Evolutionary conservation across 2,113 vertebrate species (phyloP), one percentile per base, ranked within the genome.

Genomic region (Euleptes europaea): DNA sequence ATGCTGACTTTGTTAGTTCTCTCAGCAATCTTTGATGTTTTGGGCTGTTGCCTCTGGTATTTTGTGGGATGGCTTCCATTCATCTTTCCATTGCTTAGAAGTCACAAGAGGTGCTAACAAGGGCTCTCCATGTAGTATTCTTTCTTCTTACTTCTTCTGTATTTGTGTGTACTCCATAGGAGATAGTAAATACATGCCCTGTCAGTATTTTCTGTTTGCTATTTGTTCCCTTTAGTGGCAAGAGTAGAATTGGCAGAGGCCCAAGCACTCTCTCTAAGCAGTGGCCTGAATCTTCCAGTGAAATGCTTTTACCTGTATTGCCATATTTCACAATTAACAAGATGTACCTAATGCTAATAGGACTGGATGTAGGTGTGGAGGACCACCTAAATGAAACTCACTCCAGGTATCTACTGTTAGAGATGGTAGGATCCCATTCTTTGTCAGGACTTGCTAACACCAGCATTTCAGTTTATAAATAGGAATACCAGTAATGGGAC

Each of bases 81-180:
- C 5, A 87, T 38, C 26, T 84, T 40, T 84, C 81, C 38, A 28
- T 84, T 86, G 85, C 84, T 84, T 23, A 88, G 28, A 72, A 88
- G 51, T 63, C 1, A 0, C 0, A 80, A 84, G 76, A 23, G 23
- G 7, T 63, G 19, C 42, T 35, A 75, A 19, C 5, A 85, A 80
- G 26, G 78, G 21, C 8, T 72, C 28, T 84, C 33, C 21, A 4
- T 35, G 5, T 17, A 84, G 82, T 42, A 71, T 15, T 31, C 65
- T 86, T 0, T 71, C 33, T 44, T 23, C 70, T 80, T 33, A n/a
- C 1, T 1, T 38, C 74, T 83, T 21, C 10, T 1, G 77, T 7
- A 44, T 54, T 57, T 42, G 81, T 15, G 1, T 2, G 2, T 31
- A 40, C 57, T 65, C 4, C 38, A 60, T 47, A 87, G 78, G 5